Conservation (phyloP, 2,888 invertebrate genomes). For the Phyllotreta striolata region DNA sequence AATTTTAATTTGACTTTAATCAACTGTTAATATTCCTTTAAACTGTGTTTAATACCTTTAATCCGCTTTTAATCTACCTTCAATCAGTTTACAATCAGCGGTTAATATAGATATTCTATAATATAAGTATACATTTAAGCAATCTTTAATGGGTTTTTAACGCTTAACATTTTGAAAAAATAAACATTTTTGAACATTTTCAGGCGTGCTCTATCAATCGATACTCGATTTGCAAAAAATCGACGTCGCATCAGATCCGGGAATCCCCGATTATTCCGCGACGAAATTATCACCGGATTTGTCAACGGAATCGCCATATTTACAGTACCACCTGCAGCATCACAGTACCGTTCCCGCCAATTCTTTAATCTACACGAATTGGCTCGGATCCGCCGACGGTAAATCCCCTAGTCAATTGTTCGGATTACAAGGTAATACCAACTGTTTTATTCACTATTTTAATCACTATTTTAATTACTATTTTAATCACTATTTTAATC, state of each 20-base stretch:
- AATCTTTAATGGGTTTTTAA: too few species aligned
- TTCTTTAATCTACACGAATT: constrained; percentile 57
- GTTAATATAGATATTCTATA: too few species aligned
- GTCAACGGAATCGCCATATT: constrained; percentile 46
- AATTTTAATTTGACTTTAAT: too few species aligned
- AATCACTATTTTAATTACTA: neutral
- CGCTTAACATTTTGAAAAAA: too few species aligned
- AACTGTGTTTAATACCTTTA: too few species aligned
- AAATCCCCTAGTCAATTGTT: constrained; percentile 63
- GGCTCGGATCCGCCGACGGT: constrained; percentile 54
- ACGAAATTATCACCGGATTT: constrained; percentile 40
- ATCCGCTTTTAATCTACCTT: too few species aligned
- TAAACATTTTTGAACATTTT: constrained; percentile 27
- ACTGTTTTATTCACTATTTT: neutral
- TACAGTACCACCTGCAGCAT: constrained; percentile 53
- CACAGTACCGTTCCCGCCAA: constrained; percentile 46
- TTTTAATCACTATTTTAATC: neutral
- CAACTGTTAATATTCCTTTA: too few species aligned
- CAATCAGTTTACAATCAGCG: too few species aligned
- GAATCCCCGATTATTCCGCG: constrained; percentile 50
- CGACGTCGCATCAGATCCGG: constrained; percentile 54
- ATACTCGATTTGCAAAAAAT: constrained; percentile 55
- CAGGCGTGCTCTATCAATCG: constrained; percentile 55
- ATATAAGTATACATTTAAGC: too few species aligned
- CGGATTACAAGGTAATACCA: constrained; percentile 68